These are phyloP conservation scores for Eristalis arbustorum DNA, from an alignment of 2,888 invertebrate species.

Conservation along the genomic window DNA sequence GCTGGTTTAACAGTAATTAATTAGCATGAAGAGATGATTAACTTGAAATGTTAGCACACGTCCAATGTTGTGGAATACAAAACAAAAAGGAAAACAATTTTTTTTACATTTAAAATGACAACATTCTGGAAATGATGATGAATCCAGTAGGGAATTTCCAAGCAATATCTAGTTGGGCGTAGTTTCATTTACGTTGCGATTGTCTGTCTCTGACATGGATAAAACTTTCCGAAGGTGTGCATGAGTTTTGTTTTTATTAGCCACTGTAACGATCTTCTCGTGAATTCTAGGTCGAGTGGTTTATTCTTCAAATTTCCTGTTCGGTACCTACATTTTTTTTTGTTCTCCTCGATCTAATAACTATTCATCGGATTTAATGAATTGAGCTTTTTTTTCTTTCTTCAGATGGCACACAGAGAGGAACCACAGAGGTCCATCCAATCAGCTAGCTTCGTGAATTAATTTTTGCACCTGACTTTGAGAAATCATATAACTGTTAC, in stretches of 20 bases:
- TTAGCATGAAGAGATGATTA: conserved; percentile 8
- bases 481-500: conserved; percentile 33
- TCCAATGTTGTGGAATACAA: background rate
- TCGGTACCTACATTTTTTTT: background rate
- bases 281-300: background rate
- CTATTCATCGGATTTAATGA: background rate
- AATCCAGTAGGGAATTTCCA: background rate
- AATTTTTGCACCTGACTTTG: conserved; percentile 13
- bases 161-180: background rate
- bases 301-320: background rate
- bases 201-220: background rate
- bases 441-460: background rate
- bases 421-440: too few species aligned
- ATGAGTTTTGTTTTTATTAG: background rate
- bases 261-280: background rate
- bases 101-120: background rate
- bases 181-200: background rate
- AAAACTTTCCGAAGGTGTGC: background rate
- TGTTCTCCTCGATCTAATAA: background rate
- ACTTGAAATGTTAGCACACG: background rate
- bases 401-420: background rate
- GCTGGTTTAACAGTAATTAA: background rate
- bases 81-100: background rate
- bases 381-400: background rate
- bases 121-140: background rate